Evolutionary conservation across 2,888 invertebrate genomes (phyloP), one percentile per base, ranked within the genome.

Genomic region (Drosophila robusta): DNA sequence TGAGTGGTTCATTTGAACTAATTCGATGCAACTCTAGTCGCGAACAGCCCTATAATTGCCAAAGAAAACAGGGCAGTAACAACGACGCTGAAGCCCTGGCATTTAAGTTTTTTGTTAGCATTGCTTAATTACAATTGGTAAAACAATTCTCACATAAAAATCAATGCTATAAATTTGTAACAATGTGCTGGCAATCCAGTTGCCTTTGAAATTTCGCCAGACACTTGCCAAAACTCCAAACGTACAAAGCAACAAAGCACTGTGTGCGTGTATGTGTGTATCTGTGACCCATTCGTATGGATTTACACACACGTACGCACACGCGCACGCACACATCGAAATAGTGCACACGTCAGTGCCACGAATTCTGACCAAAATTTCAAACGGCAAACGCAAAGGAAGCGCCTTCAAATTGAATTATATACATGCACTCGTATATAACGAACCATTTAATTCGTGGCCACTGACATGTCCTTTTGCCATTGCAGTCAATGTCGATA

Each of bases 281-380:
- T 34, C 18, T 52, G 46, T 34, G 24, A 45, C 7, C 50, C 22
- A n/a, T 34, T 42, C 16, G 45, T 22, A 47, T 8, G 57, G 49
- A 38, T 11, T 32, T 55, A 51, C 60, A 42, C 55, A 26, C 44
- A 70, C 41, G 22, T 26, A 32, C 51, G 29, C 45, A 22, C 38
- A 70, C 44, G 39, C 54, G 47, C 67, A 64, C 76, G 24, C 65
- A 76, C 42, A 77, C 74, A 70, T 44, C 24, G 9, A 58, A 67
- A 61, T 80, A 79, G 77, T 82, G 86, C 82, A 82, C 82, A 82
- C 82, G 82, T 82, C 82, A 82, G 86, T 82, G 82, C 82, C 82
- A 82, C 82, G 82, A 82, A 82, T 63, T 79, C 56, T 47, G 47
- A 24, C 60, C 14, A 51, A 46, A 57, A 42, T 29, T 60, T 45